Conservation (phyloP, 64 coral and sea anemone species). For the Dendrophyllia cribrosa region DNA sequence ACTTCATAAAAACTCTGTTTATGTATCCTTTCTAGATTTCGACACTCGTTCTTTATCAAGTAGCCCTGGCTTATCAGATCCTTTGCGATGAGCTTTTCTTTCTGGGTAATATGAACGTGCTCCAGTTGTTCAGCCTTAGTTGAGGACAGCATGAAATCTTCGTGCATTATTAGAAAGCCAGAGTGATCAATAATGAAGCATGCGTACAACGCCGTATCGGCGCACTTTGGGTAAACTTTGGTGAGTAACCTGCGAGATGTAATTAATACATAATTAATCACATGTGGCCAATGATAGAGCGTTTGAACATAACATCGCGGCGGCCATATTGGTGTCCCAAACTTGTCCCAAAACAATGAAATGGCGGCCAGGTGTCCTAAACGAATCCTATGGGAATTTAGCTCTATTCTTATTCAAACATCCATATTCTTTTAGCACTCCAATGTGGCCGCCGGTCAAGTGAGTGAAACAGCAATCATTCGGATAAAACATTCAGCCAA, state of each 20-base stretch:
- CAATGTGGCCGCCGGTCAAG: too few species aligned
- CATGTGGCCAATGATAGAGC: background rate
- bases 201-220: background rate
- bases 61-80: slow-evolving; percentile 29
- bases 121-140: background rate
- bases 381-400: too few species aligned
- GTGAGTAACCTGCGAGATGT: slow-evolving; percentile 16
- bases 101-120: slow-evolving; percentile 56
- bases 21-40: slow-evolving; percentile 2
- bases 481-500: too few species aligned
- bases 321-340: too few species aligned
- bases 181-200: slow-evolving; percentile 56
- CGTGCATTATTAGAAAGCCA: slow-evolving; percentile 52
- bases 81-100: slow-evolving; percentile 33
- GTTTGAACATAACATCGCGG: background rate
- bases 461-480: too few species aligned
- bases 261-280: too few species aligned
- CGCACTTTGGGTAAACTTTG: slow-evolving; percentile 28
- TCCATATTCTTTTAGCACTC: too few species aligned
- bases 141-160: slow-evolving; percentile 18
- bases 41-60: slow-evolving; percentile 21
- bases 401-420: too few species aligned
- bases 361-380: too few species aligned
- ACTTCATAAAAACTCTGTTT: slow-evolving; percentile 60
- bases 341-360: too few species aligned